Evolutionary conservation across 2,888 invertebrate genomes (phyloP), one percentile per base, ranked within the genome.

Genomic region (Pyrgus malvae): DNA sequence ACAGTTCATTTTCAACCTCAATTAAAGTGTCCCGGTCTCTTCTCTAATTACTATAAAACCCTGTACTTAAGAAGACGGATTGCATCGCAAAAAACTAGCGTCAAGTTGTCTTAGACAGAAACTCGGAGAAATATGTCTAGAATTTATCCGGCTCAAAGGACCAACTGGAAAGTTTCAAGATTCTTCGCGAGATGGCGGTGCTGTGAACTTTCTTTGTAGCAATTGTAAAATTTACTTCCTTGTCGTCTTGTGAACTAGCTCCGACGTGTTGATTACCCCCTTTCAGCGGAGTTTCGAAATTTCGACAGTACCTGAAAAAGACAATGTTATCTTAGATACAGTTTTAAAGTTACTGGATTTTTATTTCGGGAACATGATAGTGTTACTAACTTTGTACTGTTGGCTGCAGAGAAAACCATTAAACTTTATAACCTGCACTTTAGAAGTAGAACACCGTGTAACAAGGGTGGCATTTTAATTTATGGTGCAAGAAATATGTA

Each of bases 201-300:
- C 50, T 51, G 44, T 58, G 59, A 65, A 72, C 71, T 72, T 71
- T 66, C 66, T 68, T 68, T 71, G 72, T 69, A 65, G 70, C 74
- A 74, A 74, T 73, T 74, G 76, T 75, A 61, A 66, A 69, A 76
- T 75, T 74, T 56, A 61, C 59, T 61, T 61, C 55, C 59, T 58
- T 63, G 60, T 59, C 55, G 61, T 55, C 59, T 48, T 48, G 54
- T 61, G 60, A 54, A 60, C 59, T 58, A 61, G 56, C 57, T 57
- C 54, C 51, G 57, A 61, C 63, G 68, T 54, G 46, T 63, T 70
- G 69, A 69, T 72, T 69, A 68, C 67, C 60, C 60, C 57, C 54
- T 56, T 58, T 50, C 48, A 56, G 41, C 45, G 21, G 45, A 48
- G 37, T 48, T 33, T 14, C 27, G 25, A 27, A 55, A 55, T 55